Base-by-base conservation (phyloP, 2,888 invertebrate genomes). In the Himalopsyche kuldschensis region DNA sequence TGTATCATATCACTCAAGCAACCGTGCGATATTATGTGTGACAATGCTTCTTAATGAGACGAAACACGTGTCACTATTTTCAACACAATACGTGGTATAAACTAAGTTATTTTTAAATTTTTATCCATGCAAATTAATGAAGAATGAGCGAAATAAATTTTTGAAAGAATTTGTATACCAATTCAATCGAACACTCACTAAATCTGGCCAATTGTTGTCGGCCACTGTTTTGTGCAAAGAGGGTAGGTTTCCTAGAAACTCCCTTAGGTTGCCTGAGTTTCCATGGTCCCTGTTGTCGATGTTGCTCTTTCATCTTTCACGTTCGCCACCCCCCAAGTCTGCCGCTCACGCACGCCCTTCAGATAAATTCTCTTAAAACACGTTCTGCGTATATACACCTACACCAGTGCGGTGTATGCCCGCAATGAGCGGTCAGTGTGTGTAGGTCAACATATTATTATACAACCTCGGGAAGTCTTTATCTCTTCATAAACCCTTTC, bases 201-300 rank as follows among this genome's bases (percentile, higher is more conserved):
- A 55, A 4, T 55, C 20, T 8, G 20, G 10, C 20, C 6, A 75
- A 75, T 0, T 31, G 30, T 75, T 75, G 11, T 11, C 75, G 32
- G 30, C 75, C 32, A 10, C 55, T 55, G 55, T 4, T 55, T 20
- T 20, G 20, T 55, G 8, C 55, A 4, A 24, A 55, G 6, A 10
- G 55, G 20, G 55, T 55, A 55, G 55, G 5, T 20, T 55, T 55
- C 24, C 55, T 6, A 24, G 55, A 55, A 55, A 6, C 55, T 55
- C 55, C 55, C 55, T 24, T 24, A n/a, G 63, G 35, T 30, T 30
- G 8, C 55, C 48, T 46, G n/a, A 31, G 85, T 83, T 85, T 83
- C 85, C 85, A 85, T 83, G 83, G 83, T 82, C 85, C 83, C 85
- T 83, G 83, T 83, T 83, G 83, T 85, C 83, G 85, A 85, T 83